Evolutionary conservation across 2,797 vertebrate genomes (phyloP).

Genomic region (Phrynocephalus vlangalii): DNA sequence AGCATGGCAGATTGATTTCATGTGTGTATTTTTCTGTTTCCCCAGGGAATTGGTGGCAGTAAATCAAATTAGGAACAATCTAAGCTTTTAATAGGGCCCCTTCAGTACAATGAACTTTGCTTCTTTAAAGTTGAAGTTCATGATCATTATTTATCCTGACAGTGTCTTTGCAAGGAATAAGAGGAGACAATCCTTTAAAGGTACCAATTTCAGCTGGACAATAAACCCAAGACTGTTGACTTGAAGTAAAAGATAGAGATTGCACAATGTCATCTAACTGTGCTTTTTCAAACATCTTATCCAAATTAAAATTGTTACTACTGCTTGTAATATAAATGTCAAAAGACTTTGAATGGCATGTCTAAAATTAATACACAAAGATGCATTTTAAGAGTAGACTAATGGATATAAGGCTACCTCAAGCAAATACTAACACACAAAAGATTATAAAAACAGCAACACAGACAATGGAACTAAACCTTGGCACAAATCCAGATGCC

Average conservation of each 20-base stretch:
- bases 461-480: no score
- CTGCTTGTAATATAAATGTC: slow-evolving; percentile 1
- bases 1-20: slow-evolving; percentile 68
- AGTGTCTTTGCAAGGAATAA: slow-evolving; percentile 56
- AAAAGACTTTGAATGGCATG: slow-evolving; percentile 6
- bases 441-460: no score
- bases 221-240: slow-evolving; percentile 42
- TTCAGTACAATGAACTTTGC: slow-evolving; percentile 67
- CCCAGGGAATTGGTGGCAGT: slow-evolving; percentile 59
- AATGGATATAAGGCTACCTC: background rate
- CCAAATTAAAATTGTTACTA: background rate
- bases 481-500: no score
- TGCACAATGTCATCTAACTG: background rate
- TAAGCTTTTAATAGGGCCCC: slow-evolving; percentile 68
- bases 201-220: background rate
- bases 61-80: slow-evolving; percentile 76
- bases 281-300: slow-evolving; percentile 11
- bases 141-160: slow-evolving; percentile 73
- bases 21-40: slow-evolving; percentile 57
- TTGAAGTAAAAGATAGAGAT: slow-evolving; percentile 37
- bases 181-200: slow-evolving; percentile 54
- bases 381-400: background rate
- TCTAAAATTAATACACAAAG: background rate
- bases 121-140: slow-evolving; percentile 71
- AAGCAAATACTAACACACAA: no score